phyloP scores from a whole-genome alignment of 2,888 invertebrate species.

The Lycocerus yunnanus region DNA sequence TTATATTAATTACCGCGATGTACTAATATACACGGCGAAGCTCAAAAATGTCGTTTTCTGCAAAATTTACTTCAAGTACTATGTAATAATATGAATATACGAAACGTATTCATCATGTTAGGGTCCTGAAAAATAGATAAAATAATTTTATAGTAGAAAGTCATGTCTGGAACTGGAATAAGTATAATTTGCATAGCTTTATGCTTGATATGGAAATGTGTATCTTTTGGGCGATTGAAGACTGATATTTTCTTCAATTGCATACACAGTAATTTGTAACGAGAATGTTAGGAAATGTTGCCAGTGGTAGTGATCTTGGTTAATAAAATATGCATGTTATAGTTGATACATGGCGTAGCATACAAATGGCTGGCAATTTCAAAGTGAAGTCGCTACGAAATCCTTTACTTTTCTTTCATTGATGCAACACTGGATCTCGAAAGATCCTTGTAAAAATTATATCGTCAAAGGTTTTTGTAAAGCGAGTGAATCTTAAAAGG shows the following conservation, averaged over 20 bases:
- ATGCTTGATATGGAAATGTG: conserved; percentile 4
- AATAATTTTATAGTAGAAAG: conserved; percentile 4
- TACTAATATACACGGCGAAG: background rate
- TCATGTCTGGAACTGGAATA: background rate
- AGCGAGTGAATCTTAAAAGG: conserved; percentile 10
- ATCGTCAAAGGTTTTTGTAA: conserved; percentile 18
- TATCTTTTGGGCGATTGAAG: conserved; percentile 5
- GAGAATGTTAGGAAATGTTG: conserved; percentile 9
- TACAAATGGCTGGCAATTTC: conserved; percentile 14
- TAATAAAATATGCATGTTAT: conserved; percentile 25
- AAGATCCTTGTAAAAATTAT: conserved; percentile 17
- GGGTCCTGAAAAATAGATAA: background rate
- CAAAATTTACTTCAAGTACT: background rate
- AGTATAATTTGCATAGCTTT: conserved; percentile 12
- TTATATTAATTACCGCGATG: background rate
- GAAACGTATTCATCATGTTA: background rate
- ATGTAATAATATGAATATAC: background rate
- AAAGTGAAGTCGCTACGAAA: conserved; percentile 9
- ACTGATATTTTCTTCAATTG: conserved; percentile 8
- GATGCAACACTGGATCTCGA: conserved; percentile 14
- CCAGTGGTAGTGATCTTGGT: conserved; percentile 12
- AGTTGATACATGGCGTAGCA: conserved; percentile 19
- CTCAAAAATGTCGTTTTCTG: background rate
- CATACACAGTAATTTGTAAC: conserved; percentile 19
- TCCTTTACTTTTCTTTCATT: conserved; percentile 4